Evolutionary conservation across 2,797 vertebrate genomes (phyloP), one percentile per base, ranked within the genome.

Genomic region (Schizopygopsis pylzovi): DNA sequence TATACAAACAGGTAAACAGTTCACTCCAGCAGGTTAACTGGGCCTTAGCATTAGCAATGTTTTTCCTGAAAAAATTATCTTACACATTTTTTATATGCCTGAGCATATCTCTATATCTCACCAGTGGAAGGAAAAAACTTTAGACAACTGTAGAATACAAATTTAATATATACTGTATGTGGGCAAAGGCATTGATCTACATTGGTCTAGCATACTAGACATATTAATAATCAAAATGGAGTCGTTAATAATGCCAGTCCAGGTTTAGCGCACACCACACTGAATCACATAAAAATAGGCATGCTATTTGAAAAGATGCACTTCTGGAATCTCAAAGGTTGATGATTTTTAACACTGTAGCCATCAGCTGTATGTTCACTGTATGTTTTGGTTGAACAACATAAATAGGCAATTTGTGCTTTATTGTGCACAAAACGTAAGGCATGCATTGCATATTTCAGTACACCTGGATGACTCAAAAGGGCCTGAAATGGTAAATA

Each of bases 1-100:
- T 85, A 83, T 89, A 85, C 81, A 87, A 87, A 86, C 88, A 87
- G 86, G 79, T 89, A 86, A 67, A 81, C 61, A 86, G 73, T 84
- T 79, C 81, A 82, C 84, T 87, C 81, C 86, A 87, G 86, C 88
- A 87, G 85, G 63, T 52, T 87, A 80, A 76, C 61, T 77, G 88
- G 85, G 70, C 22, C 81, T 81, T 84, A 76, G 84, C 84, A 81
- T 81, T 85, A 86, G 81, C 81, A 87, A 86, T 83, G 76, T 83
- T 25, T 43, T 83, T 39, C 86, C 86, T 83, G 86, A 89, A 82
- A 59, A 85, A 68, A 20, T 16, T 0, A 3, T 33, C 33, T 33
- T 33, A 33, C 33, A 76, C 52, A 87, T 80, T 6, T 73, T 70
- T 83, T 39, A 83, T 71, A 80, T 81, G 88, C 88, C 86, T 87